Evolutionary conservation across 2,113 vertebrate genomes (phyloP).

Genomic region (Myrmecophaga tridactyla): DNA sequence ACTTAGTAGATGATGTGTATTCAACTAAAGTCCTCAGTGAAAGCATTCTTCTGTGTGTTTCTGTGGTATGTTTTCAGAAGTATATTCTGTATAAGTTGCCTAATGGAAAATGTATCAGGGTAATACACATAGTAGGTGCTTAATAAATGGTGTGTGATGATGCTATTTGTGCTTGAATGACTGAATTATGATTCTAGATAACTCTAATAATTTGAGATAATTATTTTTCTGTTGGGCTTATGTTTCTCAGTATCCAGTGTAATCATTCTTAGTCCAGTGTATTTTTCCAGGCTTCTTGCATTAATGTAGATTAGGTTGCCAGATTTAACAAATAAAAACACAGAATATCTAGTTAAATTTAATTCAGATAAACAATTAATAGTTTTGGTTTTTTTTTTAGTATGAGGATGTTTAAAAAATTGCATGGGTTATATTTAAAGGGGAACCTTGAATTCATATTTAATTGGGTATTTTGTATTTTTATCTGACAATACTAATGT

Average conservation of each 20-base stretch:
- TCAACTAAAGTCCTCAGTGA: neutral
- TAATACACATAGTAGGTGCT: neutral
- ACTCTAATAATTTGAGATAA: neutral
- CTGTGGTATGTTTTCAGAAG: neutral
- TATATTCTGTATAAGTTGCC: neutral
- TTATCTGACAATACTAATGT: neutral
- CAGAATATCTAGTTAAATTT: neutral
- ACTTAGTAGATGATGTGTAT: too few species aligned
- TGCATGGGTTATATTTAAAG: neutral
- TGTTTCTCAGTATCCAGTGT: neutral
- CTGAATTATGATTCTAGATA: neutral
- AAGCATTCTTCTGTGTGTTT: neutral
- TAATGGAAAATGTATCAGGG: neutral
- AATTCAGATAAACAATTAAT: neutral
- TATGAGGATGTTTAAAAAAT: neutral
- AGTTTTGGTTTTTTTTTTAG: neutral
- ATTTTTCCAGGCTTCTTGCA: neutral
- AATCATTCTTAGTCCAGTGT: neutral
- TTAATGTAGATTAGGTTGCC: neutral
- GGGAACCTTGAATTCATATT: neutral
- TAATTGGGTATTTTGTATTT: neutral
- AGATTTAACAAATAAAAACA: constrained; percentile 16
- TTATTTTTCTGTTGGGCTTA: neutral
- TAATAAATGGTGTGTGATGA: neutral
- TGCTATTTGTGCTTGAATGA: neutral